Conservation (phyloP, 1,140 invertebrate species). For the Achatina immaculata region DNA sequence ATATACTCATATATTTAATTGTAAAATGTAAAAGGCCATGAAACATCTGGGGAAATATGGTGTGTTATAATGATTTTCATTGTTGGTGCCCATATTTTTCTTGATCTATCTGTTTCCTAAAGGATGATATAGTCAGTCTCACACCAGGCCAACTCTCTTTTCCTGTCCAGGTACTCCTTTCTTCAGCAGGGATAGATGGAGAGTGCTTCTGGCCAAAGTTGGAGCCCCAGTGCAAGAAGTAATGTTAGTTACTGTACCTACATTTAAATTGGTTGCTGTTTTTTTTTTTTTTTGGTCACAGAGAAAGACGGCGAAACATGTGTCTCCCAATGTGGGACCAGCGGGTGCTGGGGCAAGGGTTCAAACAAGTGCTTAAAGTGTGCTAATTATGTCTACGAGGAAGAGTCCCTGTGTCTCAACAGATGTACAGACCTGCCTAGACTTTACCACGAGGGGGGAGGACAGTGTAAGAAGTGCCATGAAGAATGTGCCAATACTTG, state of each 20-base stretch:
- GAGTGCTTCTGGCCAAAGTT: not conserved
- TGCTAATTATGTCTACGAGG: constrained; percentile 83
- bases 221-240: too few species aligned
- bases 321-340: constrained; percentile 85
- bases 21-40: too few species aligned
- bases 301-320: constrained; percentile 83
- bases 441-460: constrained; percentile 83
- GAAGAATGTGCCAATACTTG: constrained; percentile 88
- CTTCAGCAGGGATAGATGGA: not conserved
- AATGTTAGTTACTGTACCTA: too few species aligned
- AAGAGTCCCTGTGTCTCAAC: constrained; percentile 69
- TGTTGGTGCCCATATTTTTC: too few species aligned
- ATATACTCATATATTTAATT: too few species aligned
- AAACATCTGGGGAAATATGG: too few species aligned
- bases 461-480: constrained; percentile 88
- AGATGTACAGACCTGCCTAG: constrained; percentile 71
- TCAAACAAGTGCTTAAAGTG: constrained; percentile 91
- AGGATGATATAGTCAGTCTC: too few species aligned
- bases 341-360: constrained; percentile 96
- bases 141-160: too few species aligned
- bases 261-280: too few species aligned
- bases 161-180: too few species aligned
- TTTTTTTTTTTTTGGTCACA: constrained; percentile 61
- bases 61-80: too few species aligned
- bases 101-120: too few species aligned